Conservation (phyloP, 35 echinoderm and acorn worm genomes). For the Anneissia japonica region DNA sequence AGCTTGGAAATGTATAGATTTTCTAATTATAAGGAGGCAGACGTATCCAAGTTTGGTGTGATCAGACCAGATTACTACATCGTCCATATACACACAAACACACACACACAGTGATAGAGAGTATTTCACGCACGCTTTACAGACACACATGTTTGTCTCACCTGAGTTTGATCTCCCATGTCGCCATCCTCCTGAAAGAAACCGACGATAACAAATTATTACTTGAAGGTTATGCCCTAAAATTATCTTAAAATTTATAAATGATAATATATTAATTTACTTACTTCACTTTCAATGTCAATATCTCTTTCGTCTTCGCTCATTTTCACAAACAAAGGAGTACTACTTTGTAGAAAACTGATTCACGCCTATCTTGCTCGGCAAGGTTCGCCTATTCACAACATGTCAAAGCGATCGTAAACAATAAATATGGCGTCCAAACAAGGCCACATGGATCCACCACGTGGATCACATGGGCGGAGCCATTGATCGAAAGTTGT, state of each 20-base stretch:
- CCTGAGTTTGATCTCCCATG: neutral
- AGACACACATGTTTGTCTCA: neutral
- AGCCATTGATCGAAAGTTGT: neutral
- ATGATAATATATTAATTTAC: neutral
- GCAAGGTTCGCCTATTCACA: neutral
- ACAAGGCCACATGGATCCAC: constrained; percentile 5
- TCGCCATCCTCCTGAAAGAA: neutral
- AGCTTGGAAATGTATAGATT: too few relatives aligned
- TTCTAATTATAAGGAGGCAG: too few relatives aligned
- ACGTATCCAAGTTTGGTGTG: too few relatives aligned
- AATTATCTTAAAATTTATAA: neutral
- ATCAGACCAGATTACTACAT: too few relatives aligned
- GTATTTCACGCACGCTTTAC: neutral
- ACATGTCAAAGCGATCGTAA: constrained; percentile 1
- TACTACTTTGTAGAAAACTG: neutral
- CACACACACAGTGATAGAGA: too few relatives aligned
- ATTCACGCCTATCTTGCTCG: neutral
- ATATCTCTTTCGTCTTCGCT: constrained; percentile 71
- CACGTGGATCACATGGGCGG: constrained; percentile 9
- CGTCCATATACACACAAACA: too few relatives aligned
- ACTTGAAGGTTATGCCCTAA: neutral
- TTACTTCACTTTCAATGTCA: constrained; percentile 70
- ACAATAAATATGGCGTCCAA: constrained; percentile 22
- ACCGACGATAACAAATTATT: neutral
- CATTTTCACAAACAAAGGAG: constrained; percentile 36